Evolutionary conservation across 2,888 invertebrate genomes (phyloP).

Genomic region (Thera britannica): DNA sequence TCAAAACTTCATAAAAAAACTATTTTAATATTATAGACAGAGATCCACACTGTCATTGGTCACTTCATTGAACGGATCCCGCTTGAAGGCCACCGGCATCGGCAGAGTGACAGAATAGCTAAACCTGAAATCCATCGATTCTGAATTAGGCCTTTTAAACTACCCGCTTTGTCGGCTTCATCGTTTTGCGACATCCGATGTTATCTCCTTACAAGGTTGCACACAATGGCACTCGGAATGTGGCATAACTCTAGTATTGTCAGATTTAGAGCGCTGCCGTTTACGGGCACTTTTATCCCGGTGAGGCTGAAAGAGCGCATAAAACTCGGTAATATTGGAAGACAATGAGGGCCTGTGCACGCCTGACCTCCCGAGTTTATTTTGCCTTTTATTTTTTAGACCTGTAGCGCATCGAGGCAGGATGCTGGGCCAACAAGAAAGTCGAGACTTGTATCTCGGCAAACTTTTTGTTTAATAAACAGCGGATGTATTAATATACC

Average conservation of each 20-base stretch:
- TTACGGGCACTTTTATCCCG: slow-evolving; percentile 55
- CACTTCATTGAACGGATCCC: not conserved
- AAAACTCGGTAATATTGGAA: slow-evolving; percentile 51
- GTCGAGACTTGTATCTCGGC: slow-evolving; percentile 43
- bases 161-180: slow-evolving; percentile 24
- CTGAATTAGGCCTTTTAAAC: slow-evolving; percentile 24
- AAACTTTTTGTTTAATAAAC: slow-evolving; percentile 63
- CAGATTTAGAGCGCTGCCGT: slow-evolving; percentile 65
- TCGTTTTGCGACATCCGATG: slow-evolving; percentile 30
- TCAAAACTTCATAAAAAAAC: not conserved
- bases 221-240: slow-evolving; percentile 56
- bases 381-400: slow-evolving; percentile 75
- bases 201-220: slow-evolving; percentile 58
- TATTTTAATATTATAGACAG: not conserved
- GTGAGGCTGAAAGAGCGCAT: slow-evolving; percentile 50
- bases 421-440: slow-evolving; percentile 63
- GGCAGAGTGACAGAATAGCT: too few species aligned
- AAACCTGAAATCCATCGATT: not conserved
- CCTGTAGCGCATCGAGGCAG: slow-evolving; percentile 53
- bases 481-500: slow-evolving; percentile 68
- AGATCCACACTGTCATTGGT: too few species aligned
- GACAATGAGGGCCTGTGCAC: slow-evolving; percentile 57
- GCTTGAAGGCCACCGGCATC: not conserved
- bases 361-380: slow-evolving; percentile 70
- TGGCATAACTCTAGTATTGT: slow-evolving; percentile 55